Evolutionary conservation across 2,797 vertebrate species (phyloP).

Genomic region (Gadopsis marmoratus): DNA sequence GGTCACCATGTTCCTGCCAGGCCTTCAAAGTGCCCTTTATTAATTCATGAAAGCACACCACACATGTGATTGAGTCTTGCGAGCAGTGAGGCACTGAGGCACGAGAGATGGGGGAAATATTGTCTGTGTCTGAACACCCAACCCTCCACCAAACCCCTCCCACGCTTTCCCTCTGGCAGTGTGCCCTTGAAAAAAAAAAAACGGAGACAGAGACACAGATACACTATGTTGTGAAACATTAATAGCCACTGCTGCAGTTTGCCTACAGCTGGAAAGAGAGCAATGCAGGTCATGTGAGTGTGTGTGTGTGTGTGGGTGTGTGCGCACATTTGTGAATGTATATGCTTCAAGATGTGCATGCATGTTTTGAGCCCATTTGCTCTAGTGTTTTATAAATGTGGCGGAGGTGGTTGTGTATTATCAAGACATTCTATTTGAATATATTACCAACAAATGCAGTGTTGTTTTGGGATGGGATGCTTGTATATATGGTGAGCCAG

Average conservation of each 20-base stretch:
- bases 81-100: slow-evolving; percentile 88
- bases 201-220: slow-evolving; percentile 69
- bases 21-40: slow-evolving; percentile 92
- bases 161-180: slow-evolving; percentile 72
- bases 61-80: slow-evolving; percentile 91
- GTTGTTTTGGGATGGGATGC: slow-evolving; percentile 69
- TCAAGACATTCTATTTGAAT: slow-evolving; percentile 65
- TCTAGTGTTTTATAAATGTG: slow-evolving; percentile 75
- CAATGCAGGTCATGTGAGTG: slow-evolving; percentile 67
- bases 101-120: slow-evolving; percentile 79
- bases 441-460: slow-evolving; percentile 63
- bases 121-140: slow-evolving; percentile 81
- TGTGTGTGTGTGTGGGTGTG: slow-evolving; percentile 17
- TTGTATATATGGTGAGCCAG: slow-evolving; percentile 66
- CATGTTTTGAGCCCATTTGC: slow-evolving; percentile 68
- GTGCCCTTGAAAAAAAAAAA: slow-evolving; percentile 70
- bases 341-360: slow-evolving; percentile 49
- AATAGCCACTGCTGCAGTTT: slow-evolving; percentile 87
- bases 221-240: slow-evolving; percentile 90
- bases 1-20: slow-evolving; percentile 88
- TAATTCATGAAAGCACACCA: slow-evolving; percentile 95
- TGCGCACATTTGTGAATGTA: slow-evolving; percentile 47
- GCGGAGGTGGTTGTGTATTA: slow-evolving; percentile 66
- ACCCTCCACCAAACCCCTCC: slow-evolving; percentile 70
- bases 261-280: slow-evolving; percentile 78